Evolutionary conservation across 2,113 vertebrate genomes (phyloP).

Genomic region (Oostethus manadensis): DNA sequence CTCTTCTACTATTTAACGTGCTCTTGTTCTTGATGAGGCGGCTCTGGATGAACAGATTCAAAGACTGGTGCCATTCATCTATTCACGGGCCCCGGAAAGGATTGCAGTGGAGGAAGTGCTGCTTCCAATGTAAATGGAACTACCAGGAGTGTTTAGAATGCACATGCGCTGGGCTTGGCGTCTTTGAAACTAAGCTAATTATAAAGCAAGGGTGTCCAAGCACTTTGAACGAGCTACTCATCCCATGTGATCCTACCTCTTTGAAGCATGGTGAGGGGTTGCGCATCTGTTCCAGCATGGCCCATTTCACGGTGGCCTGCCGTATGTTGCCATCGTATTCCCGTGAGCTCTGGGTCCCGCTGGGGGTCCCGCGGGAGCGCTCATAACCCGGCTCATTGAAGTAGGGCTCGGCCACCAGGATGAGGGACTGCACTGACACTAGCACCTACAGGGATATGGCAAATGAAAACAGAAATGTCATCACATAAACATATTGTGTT

Average conservation of each 20-base stretch:
- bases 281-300: slow-evolving; percentile 97
- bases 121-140: too few relatives aligned
- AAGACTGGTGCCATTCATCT: slow-evolving; percentile 28
- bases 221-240: too few relatives aligned
- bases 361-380: slow-evolving; percentile 90
- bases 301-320: slow-evolving; percentile 97
- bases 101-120: too few relatives aligned
- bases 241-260: slow-evolving; percentile 73
- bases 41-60: slow-evolving; percentile 38
- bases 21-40: slow-evolving; percentile 16
- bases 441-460: slow-evolving; percentile 75
- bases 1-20: slow-evolving; percentile 2
- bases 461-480: not conserved
- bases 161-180: too few relatives aligned
- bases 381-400: slow-evolving; percentile 98
- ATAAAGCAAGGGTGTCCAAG: too few relatives aligned
- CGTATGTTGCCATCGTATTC: slow-evolving; percentile 98
- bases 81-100: slow-evolving; percentile 32
- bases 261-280: slow-evolving; percentile 97
- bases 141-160: too few relatives aligned
- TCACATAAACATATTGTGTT: too few relatives aligned
- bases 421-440: slow-evolving; percentile 96
- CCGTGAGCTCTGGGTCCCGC: slow-evolving; percentile 94
- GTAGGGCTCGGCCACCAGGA: slow-evolving; percentile 94
- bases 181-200: too few relatives aligned